Evolutionary conservation across 2,113 vertebrate species (phyloP).

Genomic region (Bos indicus): DNA sequence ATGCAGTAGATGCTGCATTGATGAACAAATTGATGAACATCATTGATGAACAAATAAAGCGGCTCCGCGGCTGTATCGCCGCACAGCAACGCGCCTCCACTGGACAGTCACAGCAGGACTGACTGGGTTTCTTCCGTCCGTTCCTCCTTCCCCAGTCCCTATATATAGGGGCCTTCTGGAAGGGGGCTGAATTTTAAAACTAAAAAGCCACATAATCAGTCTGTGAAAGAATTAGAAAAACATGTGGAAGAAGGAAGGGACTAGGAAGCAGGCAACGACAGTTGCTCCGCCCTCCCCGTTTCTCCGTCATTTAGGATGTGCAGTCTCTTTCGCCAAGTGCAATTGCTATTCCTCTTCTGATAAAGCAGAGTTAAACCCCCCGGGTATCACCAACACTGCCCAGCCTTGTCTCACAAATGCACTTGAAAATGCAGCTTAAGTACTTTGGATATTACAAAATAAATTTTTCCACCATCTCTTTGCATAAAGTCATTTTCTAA

Average conservation of each 20-base stretch:
- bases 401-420: neutral
- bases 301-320: neutral
- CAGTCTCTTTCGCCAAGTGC: neutral
- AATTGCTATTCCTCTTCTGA: neutral
- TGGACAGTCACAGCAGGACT: neutral
- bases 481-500: neutral
- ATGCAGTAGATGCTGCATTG: neutral
- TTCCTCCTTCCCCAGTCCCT: neutral
- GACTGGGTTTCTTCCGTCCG: neutral
- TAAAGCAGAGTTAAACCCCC: neutral
- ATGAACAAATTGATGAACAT: conserved; percentile 18
- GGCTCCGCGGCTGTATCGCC: neutral
- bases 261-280: neutral
- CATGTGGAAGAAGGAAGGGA: neutral
- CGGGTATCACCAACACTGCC: neutral
- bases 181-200: neutral
- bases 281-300: neutral
- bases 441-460: neutral
- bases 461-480: neutral
- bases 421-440: neutral
- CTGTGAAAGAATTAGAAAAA: neutral
- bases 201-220: neutral
- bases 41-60: conserved; percentile 44
- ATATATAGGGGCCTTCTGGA: neutral
- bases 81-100: neutral